phyloP scores from a whole-genome alignment of 2,888 invertebrate species.

The Apodemia duryi region DNA sequence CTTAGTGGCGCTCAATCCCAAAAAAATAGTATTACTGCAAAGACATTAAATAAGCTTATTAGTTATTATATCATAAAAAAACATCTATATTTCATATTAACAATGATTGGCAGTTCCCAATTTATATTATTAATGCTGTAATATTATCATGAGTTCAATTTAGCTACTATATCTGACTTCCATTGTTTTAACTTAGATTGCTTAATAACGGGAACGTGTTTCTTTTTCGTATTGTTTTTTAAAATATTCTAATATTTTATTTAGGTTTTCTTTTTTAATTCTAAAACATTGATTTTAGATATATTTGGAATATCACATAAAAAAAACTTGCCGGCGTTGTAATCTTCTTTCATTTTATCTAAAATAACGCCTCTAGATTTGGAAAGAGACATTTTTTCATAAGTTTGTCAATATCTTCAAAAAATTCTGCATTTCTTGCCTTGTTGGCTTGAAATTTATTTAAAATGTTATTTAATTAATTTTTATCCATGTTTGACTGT shows the following conservation, averaged over 20 bases:
- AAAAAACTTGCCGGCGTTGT: not conserved
- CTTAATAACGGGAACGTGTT: slow-evolving; percentile 25
- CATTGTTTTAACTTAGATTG: slow-evolving; percentile 32
- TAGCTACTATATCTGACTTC: slow-evolving; percentile 31
- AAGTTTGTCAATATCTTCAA: slow-evolving; percentile 26
- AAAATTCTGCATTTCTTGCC: slow-evolving; percentile 28
- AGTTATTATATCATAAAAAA: too few relatives aligned
- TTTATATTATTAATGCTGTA: too few relatives aligned
- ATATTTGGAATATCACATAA: not conserved
- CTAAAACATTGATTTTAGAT: not conserved
- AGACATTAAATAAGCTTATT: too few relatives aligned
- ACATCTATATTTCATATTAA: too few relatives aligned
- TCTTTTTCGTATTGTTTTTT: slow-evolving; percentile 16
- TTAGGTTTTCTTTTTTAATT: not conserved
- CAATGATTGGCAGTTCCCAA: too few relatives aligned
- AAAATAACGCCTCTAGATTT: not conserved
- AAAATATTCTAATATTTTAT: not conserved
- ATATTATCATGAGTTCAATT: slow-evolving; percentile 19
- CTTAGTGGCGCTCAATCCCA: too few relatives aligned
- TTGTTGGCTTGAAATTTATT: slow-evolving; percentile 11
- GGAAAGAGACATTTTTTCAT: not conserved
- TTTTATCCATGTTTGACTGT: not conserved
- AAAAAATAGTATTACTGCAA: too few relatives aligned
- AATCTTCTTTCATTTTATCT: not conserved
- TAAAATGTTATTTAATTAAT: not conserved